Evolutionary conservation across 2,888 invertebrate genomes (phyloP).

Genomic region (Ennomos erosarius): DNA sequence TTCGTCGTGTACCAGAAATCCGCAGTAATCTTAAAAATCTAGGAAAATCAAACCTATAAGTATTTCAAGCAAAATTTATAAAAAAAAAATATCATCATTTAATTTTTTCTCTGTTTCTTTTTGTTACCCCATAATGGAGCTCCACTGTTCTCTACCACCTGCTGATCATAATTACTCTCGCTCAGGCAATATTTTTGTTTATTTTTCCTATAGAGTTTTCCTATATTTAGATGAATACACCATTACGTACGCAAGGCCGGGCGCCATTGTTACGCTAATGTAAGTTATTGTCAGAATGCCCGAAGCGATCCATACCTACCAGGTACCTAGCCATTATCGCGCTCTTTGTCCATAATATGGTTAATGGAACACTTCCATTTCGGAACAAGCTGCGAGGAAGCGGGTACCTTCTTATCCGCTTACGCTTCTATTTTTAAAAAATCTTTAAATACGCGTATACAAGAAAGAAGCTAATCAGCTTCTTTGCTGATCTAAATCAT

Average conservation of each 20-base stretch:
- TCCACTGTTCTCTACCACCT: too few species aligned
- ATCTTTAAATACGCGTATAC: too few species aligned
- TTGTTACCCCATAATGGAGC: too few species aligned
- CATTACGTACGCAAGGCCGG: slow-evolving; percentile 32
- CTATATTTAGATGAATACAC: slow-evolving; percentile 30
- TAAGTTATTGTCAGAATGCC: slow-evolving; percentile 50
- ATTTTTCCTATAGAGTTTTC: slow-evolving; percentile 21
- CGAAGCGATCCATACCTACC: slow-evolving; percentile 46
- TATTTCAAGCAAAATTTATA: too few species aligned
- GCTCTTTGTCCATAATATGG: slow-evolving; percentile 28
- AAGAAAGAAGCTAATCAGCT: too few species aligned
- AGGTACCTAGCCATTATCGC: slow-evolving; percentile 27
- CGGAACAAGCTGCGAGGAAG: slow-evolving; percentile 16
- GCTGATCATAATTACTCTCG: too few species aligned
- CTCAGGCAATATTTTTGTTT: slow-evolving; percentile 6
- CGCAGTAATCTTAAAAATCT: too few species aligned
- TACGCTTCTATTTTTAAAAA: neutral
- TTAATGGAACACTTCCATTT: slow-evolving; percentile 32
- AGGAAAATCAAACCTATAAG: too few species aligned
- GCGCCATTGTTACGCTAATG: slow-evolving; percentile 57
- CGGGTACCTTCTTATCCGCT: neutral
- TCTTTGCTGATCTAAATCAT: too few species aligned
- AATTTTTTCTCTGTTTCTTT: too few species aligned
- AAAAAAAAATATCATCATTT: too few species aligned
- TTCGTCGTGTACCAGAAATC: too few species aligned